Base-by-base conservation (phyloP, 2,113 vertebrate genomes). In the Elachura formosa region DNA sequence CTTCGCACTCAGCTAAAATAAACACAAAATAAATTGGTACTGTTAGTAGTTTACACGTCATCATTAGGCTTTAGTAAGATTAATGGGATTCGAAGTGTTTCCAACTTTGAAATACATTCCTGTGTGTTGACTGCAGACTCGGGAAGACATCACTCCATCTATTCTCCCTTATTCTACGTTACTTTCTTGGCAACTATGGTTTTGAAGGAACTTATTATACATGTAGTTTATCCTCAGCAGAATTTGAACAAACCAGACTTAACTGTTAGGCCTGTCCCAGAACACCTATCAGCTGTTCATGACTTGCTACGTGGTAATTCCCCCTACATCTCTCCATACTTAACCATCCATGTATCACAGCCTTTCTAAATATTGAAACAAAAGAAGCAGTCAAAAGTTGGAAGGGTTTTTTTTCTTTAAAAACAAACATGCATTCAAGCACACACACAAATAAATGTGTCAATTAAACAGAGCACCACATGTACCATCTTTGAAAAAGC, bases 51-150 rank as follows among this genome's bases (percentile, higher is more conserved):
- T 90, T 58, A 74, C 43, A 63, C 11, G 29, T 92, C 88, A 90
- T 63, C 59, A 80, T 92, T 68, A 92, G 68, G 76, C 83, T 96
- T 88, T 84, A 86, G 64, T 77, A 86, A 95, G 90, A 93, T 94
- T 92, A 96, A 94, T 48, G 31, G 18, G 22, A 87, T 59, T 64
- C 52, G 56, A 72, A 61, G 48, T 73, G 29, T 77, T 95, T 92
- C 79, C 76, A 78, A 36, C 63, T 95, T 80, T 14, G 31, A 93
- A 95, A 93, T 22, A 55, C 64, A 78, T 78, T 84, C 69, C 62
- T 88, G 43, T 11, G 28, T 26, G 46, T 14, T 87, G 87, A 84
- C 87, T 89, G 55, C 38, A 87, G 77, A 79, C 62, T 51, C 0
- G 0, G 29, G 66, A 41, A 89, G 91, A 46, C 33, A 87, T 9